phyloP scores from a whole-genome alignment of 2,888 invertebrate species.

The Eupelmus urozonus region DNA sequence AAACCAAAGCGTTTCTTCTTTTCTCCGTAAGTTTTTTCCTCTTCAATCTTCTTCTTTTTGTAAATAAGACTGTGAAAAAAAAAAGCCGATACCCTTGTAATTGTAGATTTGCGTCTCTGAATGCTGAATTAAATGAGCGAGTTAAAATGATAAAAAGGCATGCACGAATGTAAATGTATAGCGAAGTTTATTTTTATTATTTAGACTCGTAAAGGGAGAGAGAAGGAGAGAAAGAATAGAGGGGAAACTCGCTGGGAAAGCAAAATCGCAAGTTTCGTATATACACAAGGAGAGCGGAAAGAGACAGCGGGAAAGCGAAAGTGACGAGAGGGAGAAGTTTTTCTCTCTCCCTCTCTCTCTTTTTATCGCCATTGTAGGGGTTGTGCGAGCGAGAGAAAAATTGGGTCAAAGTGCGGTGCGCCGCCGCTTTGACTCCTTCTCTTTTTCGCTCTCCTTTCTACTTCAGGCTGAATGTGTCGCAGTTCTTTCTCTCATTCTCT shows the following conservation, averaged over 20 bases:
- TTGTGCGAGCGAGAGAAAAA: constrained; percentile 10
- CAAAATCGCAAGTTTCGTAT: too few relatives aligned
- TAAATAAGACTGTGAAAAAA: constrained; percentile 72
- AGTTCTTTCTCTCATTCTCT: background rate
- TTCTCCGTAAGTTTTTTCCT: constrained; percentile 38
- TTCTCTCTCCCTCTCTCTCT: background rate
- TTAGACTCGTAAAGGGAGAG: constrained; percentile 65
- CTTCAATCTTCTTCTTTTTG: constrained; percentile 58
- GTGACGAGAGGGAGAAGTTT: constrained; percentile 4
- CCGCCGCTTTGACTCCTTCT: background rate
- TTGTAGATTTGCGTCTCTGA: constrained; percentile 65
- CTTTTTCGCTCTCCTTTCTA: background rate
- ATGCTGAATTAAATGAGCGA: constrained; percentile 18
- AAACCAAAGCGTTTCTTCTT: constrained; percentile 58
- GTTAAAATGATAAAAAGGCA: constrained; percentile 59
- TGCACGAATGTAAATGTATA: constrained; percentile 71
- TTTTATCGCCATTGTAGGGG: too few relatives aligned
- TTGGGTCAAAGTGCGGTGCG: constrained; percentile 29
- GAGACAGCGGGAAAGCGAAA: constrained; percentile 18
- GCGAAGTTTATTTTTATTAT: constrained; percentile 74
- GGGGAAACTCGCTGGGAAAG: background rate
- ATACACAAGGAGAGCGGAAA: too few relatives aligned
- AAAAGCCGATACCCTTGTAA: constrained; percentile 63
- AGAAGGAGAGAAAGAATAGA: background rate
- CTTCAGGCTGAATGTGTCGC: too few relatives aligned